These are phyloP conservation scores for Corella eumyota DNA, from an alignment of 23 tunicate genomes.

Conservation along the genomic window DNA sequence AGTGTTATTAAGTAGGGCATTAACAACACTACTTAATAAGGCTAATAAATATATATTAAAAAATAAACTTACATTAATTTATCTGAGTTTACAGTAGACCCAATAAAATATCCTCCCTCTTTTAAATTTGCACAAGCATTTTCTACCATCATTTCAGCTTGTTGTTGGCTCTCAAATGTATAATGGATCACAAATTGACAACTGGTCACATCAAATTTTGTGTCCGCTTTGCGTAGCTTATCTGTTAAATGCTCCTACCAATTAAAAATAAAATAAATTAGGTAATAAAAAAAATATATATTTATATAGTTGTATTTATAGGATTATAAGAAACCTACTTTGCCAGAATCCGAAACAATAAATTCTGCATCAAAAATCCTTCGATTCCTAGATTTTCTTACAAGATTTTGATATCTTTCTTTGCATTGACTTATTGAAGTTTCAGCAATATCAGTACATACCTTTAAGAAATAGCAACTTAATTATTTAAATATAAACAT, in stretches of 20 bases:
- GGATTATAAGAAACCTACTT: conserved; percentile 2
- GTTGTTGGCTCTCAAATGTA: conserved; percentile 75
- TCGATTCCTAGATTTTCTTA: conserved; percentile 21
- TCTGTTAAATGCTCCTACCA: conserved; percentile 22
- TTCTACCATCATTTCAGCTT: conserved; percentile 69
- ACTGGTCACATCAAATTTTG: conserved; percentile 55
- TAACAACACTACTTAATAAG: no score
- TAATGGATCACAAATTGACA: conserved; percentile 89
- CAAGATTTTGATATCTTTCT: conserved; percentile 29
- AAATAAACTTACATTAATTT: conserved; percentile 35
- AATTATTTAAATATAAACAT: no score
- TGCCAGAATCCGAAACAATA: conserved; percentile 53
- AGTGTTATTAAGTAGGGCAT: no score
- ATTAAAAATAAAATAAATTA: no score
- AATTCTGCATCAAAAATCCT: conserved; percentile 59
- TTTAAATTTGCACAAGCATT: conserved; percentile 52
- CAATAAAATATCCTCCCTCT: conserved; percentile 82
- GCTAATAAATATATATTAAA: no score
- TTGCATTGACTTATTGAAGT: conserved; percentile 80
- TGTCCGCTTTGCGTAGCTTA: conserved; percentile 9
- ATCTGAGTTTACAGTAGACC: conserved; percentile 66
- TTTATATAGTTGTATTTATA: neutral
- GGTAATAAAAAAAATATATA: no score
- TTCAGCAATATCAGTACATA: conserved; percentile 79
- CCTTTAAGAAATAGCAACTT: no score